Evolutionary conservation across 1,140 invertebrate species (phyloP).

Genomic region (Rhopalosiphum padi): DNA sequence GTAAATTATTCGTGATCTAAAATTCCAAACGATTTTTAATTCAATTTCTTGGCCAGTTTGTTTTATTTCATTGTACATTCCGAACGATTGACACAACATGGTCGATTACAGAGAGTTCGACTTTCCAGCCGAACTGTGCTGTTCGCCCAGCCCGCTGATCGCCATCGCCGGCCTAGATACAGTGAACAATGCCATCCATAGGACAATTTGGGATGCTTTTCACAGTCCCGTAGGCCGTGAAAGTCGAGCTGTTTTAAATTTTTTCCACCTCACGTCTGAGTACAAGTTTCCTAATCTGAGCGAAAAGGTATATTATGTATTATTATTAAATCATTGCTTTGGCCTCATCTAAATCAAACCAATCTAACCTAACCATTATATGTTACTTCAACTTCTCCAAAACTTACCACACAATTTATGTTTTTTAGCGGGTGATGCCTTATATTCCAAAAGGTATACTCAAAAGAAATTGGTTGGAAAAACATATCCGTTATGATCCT

Average conservation of each 20-base stretch:
- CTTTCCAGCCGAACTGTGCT: conserved; percentile 77
- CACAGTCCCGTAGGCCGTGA: conserved; percentile 75
- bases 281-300: conserved; percentile 91
- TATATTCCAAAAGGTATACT: conserved; percentile 96
- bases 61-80: not conserved
- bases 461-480: conserved; percentile 94
- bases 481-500: conserved; percentile 90
- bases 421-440: conserved; percentile 61
- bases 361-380: not conserved
- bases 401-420: not conserved
- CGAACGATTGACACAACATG: not conserved
- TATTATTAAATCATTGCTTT: not conserved
- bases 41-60: not conserved
- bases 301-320: conserved; percentile 71
- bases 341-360: not conserved
- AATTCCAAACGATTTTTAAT: not conserved
- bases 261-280: conserved; percentile 78
- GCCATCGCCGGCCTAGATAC: conserved; percentile 86
- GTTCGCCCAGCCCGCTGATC: conserved; percentile 82
- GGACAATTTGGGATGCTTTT: conserved; percentile 91
- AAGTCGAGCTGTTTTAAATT: conserved; percentile 84
- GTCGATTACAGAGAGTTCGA: conserved; percentile 64
- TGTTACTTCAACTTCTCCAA: not conserved
- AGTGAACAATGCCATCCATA: conserved; percentile 83
- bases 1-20: not conserved